Percentiles rank a stretch among this genome's conserved stretches.
Conservation (phyloP, 2,113 vertebrate species). For the Phoxinus phoxinus region DNA sequence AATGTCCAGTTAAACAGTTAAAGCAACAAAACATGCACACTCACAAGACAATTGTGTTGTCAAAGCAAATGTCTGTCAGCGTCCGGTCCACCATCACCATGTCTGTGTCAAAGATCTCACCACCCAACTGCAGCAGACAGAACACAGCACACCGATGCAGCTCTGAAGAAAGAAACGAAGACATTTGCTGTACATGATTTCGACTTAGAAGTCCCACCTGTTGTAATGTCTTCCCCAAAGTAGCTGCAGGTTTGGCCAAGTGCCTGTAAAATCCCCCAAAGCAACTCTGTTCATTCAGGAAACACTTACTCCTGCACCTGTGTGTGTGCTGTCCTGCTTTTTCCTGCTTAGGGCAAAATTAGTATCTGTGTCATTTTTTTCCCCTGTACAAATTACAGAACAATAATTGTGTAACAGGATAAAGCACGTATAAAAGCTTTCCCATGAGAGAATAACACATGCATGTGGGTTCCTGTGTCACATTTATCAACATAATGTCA, state of each 20-base stretch:
- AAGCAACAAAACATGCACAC: constrained; percentile 55
- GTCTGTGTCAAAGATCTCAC: constrained; percentile 91
- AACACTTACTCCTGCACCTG: constrained; percentile 24
- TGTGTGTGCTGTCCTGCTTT: background rate
- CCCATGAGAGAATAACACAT: background rate
- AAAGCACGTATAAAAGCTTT: background rate
- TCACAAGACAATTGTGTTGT: constrained; percentile 89
- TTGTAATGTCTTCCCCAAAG: background rate
- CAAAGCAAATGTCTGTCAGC: constrained; percentile 93
- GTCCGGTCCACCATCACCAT: constrained; percentile 94
- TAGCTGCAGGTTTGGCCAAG: constrained; percentile 13
- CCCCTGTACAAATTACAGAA: background rate
- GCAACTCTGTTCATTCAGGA: background rate
- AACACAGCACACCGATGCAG: constrained; percentile 92
- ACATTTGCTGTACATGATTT: background rate
- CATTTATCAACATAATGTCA: constrained; percentile 26
- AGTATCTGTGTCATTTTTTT: background rate
- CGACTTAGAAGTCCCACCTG: background rate
- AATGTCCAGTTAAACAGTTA: background rate
- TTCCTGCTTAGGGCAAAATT: background rate
- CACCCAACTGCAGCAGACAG: constrained; percentile 89
- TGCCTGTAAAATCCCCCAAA: background rate
- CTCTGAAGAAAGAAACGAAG: constrained; percentile 70
- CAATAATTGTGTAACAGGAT: constrained; percentile 1
- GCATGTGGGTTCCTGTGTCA: constrained; percentile 9